A percentile compares a stretch with the other conserved stretches of the same genome.
These are phyloP conservation scores for Zaprionus taronus DNA, from an alignment of 1,140 invertebrate genomes.

Conservation along the genomic window DNA sequence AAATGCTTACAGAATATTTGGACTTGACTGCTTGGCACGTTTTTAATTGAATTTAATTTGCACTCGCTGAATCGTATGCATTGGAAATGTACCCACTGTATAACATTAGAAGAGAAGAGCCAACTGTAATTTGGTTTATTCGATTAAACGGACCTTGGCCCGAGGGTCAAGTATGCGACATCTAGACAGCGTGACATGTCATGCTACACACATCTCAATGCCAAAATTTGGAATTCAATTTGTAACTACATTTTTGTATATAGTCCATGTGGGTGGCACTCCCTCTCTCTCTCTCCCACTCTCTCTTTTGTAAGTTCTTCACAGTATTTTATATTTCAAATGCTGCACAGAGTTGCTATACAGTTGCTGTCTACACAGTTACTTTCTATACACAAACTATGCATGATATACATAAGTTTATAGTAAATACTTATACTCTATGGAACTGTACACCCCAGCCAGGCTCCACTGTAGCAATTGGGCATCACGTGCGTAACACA, in stretches of 20 bases:
- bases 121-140: constrained; percentile 46
- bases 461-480: constrained; percentile 17
- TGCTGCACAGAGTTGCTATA: no score
- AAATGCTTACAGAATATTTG: constrained; percentile 41
- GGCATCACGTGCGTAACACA: constrained; percentile 34
- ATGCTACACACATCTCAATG: background rate
- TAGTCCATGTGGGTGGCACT: background rate
- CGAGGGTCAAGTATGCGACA: constrained; percentile 36
- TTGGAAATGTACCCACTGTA: constrained; percentile 6
- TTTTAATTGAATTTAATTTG: constrained; percentile 72
- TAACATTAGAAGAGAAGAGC: constrained; percentile 19
- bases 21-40: constrained; percentile 52
- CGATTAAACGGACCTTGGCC: constrained; percentile 50
- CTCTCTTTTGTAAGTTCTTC: no score
- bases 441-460: background rate
- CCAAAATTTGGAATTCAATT: constrained; percentile 10
- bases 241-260: constrained; percentile 2
- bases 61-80: constrained; percentile 19
- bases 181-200: constrained; percentile 22
- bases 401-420: no score
- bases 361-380: no score
- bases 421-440: background rate
- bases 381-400: no score
- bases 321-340: no score
- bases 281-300: no score